A percentile compares a stretch with the other conserved stretches of the same genome.
Conservation (phyloP, 2,888 invertebrate genomes). For the Pseudococcus jackbeardsleyi region DNA sequence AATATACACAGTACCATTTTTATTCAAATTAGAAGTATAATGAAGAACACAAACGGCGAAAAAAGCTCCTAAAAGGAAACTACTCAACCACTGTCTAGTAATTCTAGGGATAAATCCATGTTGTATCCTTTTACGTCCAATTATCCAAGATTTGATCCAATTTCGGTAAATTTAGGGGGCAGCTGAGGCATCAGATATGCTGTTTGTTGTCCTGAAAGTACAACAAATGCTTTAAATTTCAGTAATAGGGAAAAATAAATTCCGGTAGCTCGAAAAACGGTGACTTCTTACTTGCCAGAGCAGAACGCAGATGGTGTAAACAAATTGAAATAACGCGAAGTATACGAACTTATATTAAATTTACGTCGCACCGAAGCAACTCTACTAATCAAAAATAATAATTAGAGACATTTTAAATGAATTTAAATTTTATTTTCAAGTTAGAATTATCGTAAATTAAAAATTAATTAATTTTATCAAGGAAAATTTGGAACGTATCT, state of each 20-base stretch:
- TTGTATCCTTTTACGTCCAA: conserved; percentile 66
- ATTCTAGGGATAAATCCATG: conserved; percentile 67
- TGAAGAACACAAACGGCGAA: conserved; percentile 68
- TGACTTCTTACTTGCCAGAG: background rate
- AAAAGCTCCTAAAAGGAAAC: conserved; percentile 69
- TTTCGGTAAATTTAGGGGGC: background rate
- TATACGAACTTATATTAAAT: background rate
- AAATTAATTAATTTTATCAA: no score
- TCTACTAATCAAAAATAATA: background rate
- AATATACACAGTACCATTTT: background rate
- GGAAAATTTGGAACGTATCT: no score
- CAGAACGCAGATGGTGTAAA: conserved; percentile 36
- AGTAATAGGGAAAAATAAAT: background rate
- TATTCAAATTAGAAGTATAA: conserved; percentile 57
- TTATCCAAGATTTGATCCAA: conserved; percentile 34
- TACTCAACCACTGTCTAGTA: conserved; percentile 69
- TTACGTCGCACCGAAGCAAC: background rate
- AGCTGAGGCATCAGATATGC: background rate
- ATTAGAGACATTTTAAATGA: background rate
- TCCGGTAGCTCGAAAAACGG: background rate
- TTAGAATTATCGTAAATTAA: no score
- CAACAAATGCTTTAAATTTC: background rate
- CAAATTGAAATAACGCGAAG: background rate
- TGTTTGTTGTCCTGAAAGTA: background rate
- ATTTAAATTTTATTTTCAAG: no score